Conservation (phyloP, 2,888 invertebrate species). For the Drosophila rubida region DNA sequence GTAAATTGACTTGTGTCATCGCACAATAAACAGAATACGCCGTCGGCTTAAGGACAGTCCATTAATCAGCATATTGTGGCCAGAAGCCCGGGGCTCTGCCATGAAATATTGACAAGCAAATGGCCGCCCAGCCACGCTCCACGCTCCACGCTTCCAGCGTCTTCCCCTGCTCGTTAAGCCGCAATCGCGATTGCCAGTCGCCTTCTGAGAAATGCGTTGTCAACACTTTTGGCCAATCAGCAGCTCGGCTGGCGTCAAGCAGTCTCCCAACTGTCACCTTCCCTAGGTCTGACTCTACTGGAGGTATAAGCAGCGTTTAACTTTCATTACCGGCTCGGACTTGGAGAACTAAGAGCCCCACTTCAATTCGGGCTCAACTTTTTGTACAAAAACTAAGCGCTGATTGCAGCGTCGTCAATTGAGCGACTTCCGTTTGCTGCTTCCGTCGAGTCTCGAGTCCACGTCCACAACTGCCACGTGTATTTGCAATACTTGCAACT, state of each 20-base stretch:
- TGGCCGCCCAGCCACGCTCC: constrained; percentile 35
- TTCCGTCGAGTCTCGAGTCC: constrained; percentile 2
- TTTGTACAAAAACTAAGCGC: constrained; percentile 8
- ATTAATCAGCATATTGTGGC: constrained; percentile 61
- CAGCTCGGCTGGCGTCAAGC: background rate
- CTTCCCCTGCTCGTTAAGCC: constrained; percentile 5
- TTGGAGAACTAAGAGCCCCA: background rate
- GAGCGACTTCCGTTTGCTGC: constrained; percentile 59
- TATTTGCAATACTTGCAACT: constrained; percentile 18
- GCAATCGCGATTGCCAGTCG: constrained; percentile 24
- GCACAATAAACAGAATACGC: constrained; percentile 56
- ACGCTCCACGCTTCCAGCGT: constrained; percentile 2
- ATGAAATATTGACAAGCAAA: constrained; percentile 52
- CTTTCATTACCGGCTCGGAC: constrained; percentile 23
- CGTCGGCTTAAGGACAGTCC: constrained; percentile 46
- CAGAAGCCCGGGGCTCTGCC: constrained; percentile 18
- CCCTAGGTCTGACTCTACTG: background rate
- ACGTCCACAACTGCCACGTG: constrained; percentile 18
- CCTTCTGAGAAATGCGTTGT: constrained; percentile 40
- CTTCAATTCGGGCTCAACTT: background rate
- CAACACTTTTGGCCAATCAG: constrained; percentile 65
- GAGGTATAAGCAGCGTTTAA: constrained; percentile 23
- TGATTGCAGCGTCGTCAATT: constrained; percentile 63
- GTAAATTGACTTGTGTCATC: constrained; percentile 56
- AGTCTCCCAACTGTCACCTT: background rate